These are phyloP conservation scores for Cryptops parisi DNA, from an alignment of 2,888 invertebrate species.

Conservation along the genomic window DNA sequence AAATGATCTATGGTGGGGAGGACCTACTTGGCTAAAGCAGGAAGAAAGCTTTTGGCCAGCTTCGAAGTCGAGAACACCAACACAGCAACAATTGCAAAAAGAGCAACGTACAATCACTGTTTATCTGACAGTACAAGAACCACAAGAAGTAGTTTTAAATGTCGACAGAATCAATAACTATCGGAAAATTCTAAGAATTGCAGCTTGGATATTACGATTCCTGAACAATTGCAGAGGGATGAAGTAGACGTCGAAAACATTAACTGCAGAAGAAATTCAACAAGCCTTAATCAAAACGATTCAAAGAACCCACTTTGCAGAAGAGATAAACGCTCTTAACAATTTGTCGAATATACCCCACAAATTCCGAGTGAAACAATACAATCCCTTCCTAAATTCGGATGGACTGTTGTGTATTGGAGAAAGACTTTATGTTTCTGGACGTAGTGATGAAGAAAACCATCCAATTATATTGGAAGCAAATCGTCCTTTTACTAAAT, in stretches of 20 bases:
- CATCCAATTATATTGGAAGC: constrained; percentile 5
- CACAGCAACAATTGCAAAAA: not conserved
- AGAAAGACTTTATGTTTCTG: constrained; percentile 4
- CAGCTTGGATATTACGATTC: constrained; percentile 1
- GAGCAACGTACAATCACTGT: not conserved
- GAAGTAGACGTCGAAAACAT: too few species aligned
- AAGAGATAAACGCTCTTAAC: not conserved
- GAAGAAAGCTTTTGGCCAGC: too few species aligned
- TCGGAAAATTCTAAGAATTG: not conserved
- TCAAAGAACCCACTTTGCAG: not conserved
- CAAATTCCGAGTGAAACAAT: not conserved
- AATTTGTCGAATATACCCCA: not conserved
- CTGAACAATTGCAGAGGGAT: not conserved
- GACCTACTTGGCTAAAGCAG: too few species aligned
- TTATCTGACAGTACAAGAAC: not conserved
- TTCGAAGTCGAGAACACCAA: not conserved
- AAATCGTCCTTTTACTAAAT: not conserved
- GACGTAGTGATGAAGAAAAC: not conserved
- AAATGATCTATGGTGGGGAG: too few species aligned
- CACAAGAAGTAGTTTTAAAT: not conserved
- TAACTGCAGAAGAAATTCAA: not conserved
- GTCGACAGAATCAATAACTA: not conserved
- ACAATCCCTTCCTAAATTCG: not conserved
- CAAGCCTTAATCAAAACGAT: not conserved
- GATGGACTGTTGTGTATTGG: not conserved